These are phyloP conservation scores for Chirona hameri DNA, from an alignment of 2,888 invertebrate species.

Conservation along the genomic window DNA sequence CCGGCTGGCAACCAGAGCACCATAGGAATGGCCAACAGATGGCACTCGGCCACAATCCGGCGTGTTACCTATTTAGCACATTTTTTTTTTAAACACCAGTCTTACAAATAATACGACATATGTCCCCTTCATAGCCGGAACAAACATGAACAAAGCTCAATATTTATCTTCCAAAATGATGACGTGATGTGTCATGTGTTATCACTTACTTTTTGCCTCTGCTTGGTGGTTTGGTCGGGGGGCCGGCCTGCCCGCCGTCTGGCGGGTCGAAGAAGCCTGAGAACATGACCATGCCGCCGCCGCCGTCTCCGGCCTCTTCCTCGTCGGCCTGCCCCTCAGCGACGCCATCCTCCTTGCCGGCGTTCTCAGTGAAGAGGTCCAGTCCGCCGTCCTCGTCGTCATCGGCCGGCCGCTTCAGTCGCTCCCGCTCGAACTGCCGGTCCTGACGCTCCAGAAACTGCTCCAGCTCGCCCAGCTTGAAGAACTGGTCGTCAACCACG, in stretches of 20 bases:
- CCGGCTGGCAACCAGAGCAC: no score
- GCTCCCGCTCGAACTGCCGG: conserved; percentile 41
- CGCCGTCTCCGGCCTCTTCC: conserved; percentile 38
- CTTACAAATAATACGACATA: no score
- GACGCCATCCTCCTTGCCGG: conserved; percentile 40
- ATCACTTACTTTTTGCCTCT: not conserved
- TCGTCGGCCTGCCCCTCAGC: not conserved
- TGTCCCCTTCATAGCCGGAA: no score
- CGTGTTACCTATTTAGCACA: no score
- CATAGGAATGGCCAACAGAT: no score
- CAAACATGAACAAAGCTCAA: no score
- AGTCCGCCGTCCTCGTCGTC: conserved; percentile 37
- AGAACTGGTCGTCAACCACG: conserved; percentile 82
- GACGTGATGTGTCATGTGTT: not conserved
- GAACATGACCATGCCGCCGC: conserved; percentile 31
- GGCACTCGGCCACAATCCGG: no score
- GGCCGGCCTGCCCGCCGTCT: conserved; percentile 34
- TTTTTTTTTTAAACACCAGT: no score
- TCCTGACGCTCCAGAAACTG: conserved; percentile 68
- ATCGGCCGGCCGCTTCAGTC: conserved; percentile 41
- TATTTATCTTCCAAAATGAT: not conserved
- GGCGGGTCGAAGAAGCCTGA: conserved; percentile 33
- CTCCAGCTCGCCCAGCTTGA: conserved; percentile 84
- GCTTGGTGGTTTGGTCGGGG: not conserved
- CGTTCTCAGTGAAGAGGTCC: conserved; percentile 50